Percentiles rank a stretch among this genome's conserved stretches.
Conservation (phyloP, 2,113 vertebrate species). For the Probosciger aterrimus region DNA sequence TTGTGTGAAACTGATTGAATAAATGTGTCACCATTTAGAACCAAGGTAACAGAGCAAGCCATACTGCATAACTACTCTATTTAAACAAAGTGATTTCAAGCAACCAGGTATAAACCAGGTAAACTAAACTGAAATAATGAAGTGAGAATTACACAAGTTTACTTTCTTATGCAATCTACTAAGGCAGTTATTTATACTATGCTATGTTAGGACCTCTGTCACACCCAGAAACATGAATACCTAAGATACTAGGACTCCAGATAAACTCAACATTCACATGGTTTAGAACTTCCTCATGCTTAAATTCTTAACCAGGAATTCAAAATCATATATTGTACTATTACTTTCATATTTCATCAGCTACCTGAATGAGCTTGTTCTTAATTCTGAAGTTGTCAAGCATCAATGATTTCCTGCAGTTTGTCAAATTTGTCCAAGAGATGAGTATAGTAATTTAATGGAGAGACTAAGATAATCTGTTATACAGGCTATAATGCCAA, state of each 20-base stretch:
- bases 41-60: neutral
- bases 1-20: neutral
- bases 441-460: neutral
- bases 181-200: neutral
- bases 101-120: neutral
- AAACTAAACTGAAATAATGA: neutral
- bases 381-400: neutral
- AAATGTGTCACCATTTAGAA: neutral
- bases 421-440: neutral
- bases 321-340: neutral
- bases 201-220: constrained; percentile 27
- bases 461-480: neutral
- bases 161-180: neutral
- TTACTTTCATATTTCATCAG: neutral
- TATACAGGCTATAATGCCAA: neutral
- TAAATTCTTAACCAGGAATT: neutral
- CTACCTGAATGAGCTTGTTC: neutral
- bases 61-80: neutral
- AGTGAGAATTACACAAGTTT: neutral
- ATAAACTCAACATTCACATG: neutral
- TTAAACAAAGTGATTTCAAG: neutral
- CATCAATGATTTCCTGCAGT: neutral
- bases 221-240: constrained; percentile 53
- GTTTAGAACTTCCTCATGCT: neutral
- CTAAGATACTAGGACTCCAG: neutral